Percentiles rank a stretch among this genome's conserved stretches.
phyloP scores from a whole-genome alignment of 2,113 vertebrate genomes.

The Sterna hirundo region DNA sequence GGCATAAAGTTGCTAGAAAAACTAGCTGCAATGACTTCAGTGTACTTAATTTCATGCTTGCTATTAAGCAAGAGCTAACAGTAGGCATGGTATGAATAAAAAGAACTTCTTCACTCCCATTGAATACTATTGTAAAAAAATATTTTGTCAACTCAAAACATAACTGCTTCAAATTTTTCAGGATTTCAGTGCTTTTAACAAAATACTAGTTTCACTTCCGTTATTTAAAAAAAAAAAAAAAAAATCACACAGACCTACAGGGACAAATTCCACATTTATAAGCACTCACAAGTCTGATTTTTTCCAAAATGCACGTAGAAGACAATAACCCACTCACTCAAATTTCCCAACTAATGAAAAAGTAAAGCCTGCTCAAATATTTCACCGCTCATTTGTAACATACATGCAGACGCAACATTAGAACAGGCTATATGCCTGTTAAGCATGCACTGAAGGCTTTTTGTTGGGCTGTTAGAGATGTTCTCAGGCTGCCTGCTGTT shows the following conservation, averaged over 20 bases:
- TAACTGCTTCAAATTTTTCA: background rate
- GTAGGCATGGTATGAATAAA: background rate
- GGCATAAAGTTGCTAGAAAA: background rate
- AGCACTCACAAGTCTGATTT: background rate
- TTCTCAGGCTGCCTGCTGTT: background rate
- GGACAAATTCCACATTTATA: background rate
- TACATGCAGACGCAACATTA: background rate
- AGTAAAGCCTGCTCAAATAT: background rate
- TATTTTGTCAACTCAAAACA: background rate
- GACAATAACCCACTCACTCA: background rate
- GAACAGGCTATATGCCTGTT: rapidly evolving
- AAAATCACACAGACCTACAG: background rate
- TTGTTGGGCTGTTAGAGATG: background rate
- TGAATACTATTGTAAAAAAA: background rate
- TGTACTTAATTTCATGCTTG: background rate
- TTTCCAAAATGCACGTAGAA: background rate
- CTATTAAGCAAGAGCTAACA: background rate
- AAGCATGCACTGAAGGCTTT: background rate
- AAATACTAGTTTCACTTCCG: background rate
- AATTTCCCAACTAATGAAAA: background rate
- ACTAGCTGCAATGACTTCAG: background rate
- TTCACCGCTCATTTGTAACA: background rate
- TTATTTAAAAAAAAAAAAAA: background rate
- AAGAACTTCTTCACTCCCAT: background rate
- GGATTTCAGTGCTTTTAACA: background rate